phyloP scores from a whole-genome alignment of 2,113 vertebrate species.

The Poeciliopsis prolifica region DNA sequence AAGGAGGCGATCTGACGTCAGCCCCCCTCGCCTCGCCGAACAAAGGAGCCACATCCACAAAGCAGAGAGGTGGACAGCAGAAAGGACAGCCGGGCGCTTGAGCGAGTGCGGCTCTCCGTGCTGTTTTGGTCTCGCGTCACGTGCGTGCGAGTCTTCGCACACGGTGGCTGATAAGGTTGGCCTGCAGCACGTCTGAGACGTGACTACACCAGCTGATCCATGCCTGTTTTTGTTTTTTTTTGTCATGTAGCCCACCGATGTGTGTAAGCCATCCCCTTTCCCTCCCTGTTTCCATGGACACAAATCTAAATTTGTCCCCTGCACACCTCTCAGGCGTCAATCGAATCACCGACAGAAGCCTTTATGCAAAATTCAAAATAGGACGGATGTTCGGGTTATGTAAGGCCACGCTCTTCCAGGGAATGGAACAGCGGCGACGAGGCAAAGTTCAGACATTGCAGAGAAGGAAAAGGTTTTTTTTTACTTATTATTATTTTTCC shows the following conservation, averaged over 20 bases:
- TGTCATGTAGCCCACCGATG: conserved; percentile 28
- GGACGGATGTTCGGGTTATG: conserved; percentile 35
- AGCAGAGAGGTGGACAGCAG: conserved; percentile 55
- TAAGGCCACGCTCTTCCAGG: conserved; percentile 14
- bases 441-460: background rate
- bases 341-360: conserved; percentile 44
- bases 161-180: conserved; percentile 36
- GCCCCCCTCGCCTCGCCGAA: conserved; percentile 55
- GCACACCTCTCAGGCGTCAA: conserved; percentile 49
- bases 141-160: background rate
- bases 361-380: conserved; percentile 37
- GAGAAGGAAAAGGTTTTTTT: conserved; percentile 8
- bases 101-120: conserved; percentile 2
- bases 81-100: conserved; percentile 25
- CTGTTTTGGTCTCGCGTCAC: conserved; percentile 23
- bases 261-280: conserved; percentile 61
- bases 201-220: conserved; percentile 26
- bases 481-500: conserved; percentile 19
- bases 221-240: conserved; percentile 26
- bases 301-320: conserved; percentile 66
- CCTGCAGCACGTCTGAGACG: conserved; percentile 32
- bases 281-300: conserved; percentile 80
- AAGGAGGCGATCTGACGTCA: conserved; percentile 72
- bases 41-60: conserved; percentile 66
- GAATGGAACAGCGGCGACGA: background rate